Conservation (phyloP, 2,888 invertebrate species). For the Synanthedon myopaeformis region DNA sequence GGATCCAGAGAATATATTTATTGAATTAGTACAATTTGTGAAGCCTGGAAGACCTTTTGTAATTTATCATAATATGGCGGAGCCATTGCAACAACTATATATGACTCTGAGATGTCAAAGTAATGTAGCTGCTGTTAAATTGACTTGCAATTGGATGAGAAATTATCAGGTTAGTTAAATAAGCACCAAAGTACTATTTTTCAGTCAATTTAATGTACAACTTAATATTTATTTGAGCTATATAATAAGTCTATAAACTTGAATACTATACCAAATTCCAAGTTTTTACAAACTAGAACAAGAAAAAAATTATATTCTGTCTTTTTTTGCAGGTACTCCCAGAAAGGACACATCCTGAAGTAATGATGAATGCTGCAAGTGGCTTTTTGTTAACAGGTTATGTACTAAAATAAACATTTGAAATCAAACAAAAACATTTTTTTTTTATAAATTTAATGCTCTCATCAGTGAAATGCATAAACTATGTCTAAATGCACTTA, state of each 20-base stretch:
- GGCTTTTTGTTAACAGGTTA: slow-evolving; percentile 89
- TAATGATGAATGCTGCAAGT: slow-evolving; percentile 88
- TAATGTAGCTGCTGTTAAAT: slow-evolving; percentile 79
- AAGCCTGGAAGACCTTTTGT: slow-evolving; percentile 87
- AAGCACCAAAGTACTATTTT: no score
- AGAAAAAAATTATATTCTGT: background rate
- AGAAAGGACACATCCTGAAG: slow-evolving; percentile 94
- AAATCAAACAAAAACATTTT: background rate
- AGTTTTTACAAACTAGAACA: no score
- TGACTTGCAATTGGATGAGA: slow-evolving; percentile 89
- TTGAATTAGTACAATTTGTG: slow-evolving; percentile 80
- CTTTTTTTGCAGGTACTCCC: slow-evolving; percentile 68
- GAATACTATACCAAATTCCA: no score
- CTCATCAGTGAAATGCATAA: slow-evolving; percentile 48
- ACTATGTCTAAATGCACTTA: slow-evolving; percentile 42
- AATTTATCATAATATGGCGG: slow-evolving; percentile 82
- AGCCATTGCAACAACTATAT: slow-evolving; percentile 88
- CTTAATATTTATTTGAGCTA: no score
- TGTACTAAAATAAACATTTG: slow-evolving; percentile 42
- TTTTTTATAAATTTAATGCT: slow-evolving; percentile 22
- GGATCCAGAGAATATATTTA: slow-evolving; percentile 85
- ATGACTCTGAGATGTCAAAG: slow-evolving; percentile 78
- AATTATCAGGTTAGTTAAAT: slow-evolving; percentile 80
- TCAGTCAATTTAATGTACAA: no score
- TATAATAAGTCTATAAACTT: no score